phyloP scores from a whole-genome alignment of 2,888 invertebrate genomes.

The Myopa testacea region DNA sequence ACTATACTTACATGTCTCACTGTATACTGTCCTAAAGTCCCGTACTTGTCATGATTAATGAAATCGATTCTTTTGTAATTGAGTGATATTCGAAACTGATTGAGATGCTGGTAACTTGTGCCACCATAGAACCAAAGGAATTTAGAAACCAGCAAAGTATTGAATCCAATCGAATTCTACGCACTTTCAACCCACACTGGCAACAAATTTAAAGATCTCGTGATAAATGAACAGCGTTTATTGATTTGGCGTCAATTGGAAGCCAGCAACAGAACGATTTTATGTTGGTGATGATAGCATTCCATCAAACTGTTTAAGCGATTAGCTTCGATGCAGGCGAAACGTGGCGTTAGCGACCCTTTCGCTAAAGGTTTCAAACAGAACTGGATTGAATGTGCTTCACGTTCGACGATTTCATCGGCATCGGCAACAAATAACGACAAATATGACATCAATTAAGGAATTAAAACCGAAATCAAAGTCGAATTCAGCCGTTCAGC shows the following conservation, averaged over 20 bases:
- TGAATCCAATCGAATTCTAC: too few relatives aligned
- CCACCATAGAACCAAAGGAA: background rate
- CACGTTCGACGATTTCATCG: background rate
- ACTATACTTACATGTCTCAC: too few relatives aligned
- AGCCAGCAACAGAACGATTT: background rate
- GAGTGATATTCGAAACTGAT: background rate
- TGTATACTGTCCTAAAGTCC: background rate
- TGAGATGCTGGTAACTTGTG: background rate
- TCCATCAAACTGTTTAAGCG: background rate
- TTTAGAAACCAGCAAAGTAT: too few relatives aligned
- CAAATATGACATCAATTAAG: constrained; percentile 39
- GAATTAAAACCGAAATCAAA: constrained; percentile 32
- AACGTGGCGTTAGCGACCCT: background rate
- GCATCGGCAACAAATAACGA: constrained; percentile 42
- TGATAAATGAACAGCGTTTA: constrained; percentile 24
- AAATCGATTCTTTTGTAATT: too few relatives aligned
- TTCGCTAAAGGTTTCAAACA: constrained; percentile 27
- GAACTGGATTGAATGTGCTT: background rate
- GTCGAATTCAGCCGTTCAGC: background rate
- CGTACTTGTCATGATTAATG: too few relatives aligned
- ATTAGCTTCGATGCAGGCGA: constrained; percentile 19
- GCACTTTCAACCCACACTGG: constrained; percentile 5
- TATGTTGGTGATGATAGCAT: background rate
- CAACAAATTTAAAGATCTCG: background rate
- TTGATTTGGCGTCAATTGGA: constrained; percentile 28